Evolutionary conservation across 2,888 invertebrate genomes (phyloP).

Genomic region (Athalia rosae): DNA sequence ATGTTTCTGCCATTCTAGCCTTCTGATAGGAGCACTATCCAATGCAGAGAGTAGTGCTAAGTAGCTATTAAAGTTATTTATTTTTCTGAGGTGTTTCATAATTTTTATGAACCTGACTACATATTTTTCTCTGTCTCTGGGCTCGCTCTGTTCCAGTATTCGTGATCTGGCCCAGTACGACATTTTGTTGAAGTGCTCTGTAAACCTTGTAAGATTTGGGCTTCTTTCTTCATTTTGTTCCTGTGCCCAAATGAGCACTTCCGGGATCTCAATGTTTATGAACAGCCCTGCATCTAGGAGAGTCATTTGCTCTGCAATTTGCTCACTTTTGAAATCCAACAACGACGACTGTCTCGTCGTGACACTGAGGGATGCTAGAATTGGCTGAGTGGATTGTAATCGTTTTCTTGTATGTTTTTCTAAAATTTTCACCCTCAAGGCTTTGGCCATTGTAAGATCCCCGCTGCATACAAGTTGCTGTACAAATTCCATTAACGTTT

Average conservation of each 20-base stretch:
- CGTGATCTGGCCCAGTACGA: conserved; percentile 98
- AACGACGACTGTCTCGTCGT: conserved; percentile 80
- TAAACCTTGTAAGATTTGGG: conserved; percentile 96
- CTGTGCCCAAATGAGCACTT: conserved; percentile 97
- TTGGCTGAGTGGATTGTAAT: conserved; percentile 73
- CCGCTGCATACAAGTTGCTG: conserved; percentile 94
- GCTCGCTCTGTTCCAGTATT: conserved; percentile 92
- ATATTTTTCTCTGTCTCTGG: conserved; percentile 96
- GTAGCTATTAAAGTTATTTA: conserved; percentile 99
- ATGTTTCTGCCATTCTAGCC: conserved; percentile 95
- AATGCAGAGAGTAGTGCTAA: conserved; percentile 96
- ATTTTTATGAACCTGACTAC: conserved; percentile 97
- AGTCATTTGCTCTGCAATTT: conserved; percentile 99
- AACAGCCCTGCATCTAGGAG: conserved; percentile 95
- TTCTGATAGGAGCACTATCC: conserved; percentile 94
- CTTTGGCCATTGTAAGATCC: conserved; percentile 93
- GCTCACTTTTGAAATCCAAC: conserved; percentile 94
- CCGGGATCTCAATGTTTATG: conserved; percentile 96
- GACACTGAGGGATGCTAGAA: conserved; percentile 76
- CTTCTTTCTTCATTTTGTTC: conserved; percentile 98
- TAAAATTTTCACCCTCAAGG: conserved; percentile 90
- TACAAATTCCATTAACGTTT: conserved; percentile 93
- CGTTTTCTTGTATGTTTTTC: conserved; percentile 84
- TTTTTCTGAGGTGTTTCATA: conserved; percentile 97
- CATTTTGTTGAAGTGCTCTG: conserved; percentile 99